A percentile compares a stretch with the other conserved stretches of the same genome.
phyloP scores from a whole-genome alignment of 2,888 invertebrate genomes.

The Ophioninae sp. region DNA sequence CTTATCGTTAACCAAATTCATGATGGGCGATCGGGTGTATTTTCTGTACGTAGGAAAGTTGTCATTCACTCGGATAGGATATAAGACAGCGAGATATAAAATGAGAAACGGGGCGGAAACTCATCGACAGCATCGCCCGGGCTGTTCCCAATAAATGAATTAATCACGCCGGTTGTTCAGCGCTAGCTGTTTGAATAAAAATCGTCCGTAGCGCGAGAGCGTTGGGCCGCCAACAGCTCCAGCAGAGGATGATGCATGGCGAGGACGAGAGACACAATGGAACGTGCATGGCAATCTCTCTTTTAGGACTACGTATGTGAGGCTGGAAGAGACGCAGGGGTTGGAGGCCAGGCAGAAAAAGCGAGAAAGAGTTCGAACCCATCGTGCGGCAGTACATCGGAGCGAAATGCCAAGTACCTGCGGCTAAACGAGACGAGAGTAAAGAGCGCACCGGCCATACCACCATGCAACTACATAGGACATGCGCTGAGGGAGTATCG shows the following conservation, averaged over 20 bases:
- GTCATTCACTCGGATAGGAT: slow-evolving; percentile 4
- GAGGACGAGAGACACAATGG: slow-evolving; percentile 63
- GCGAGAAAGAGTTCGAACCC: slow-evolving; percentile 22
- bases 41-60: neutral
- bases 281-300: slow-evolving; percentile 62
- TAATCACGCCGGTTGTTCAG: slow-evolving; percentile 47
- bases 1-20: neutral
- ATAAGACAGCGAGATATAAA: slow-evolving; percentile 6
- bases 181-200: slow-evolving; percentile 52
- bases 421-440: slow-evolving; percentile 64
- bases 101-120: slow-evolving; percentile 15
- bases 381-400: slow-evolving; percentile 50
- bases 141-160: slow-evolving; percentile 60
- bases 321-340: slow-evolving; percentile 33
- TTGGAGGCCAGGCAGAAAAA: slow-evolving; percentile 14
- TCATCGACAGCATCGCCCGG: slow-evolving; percentile 41
- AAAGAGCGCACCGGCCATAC: slow-evolving; percentile 61
- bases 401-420: slow-evolving; percentile 53
- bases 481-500: slow-evolving; percentile 54
- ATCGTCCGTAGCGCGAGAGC: slow-evolving; percentile 43
- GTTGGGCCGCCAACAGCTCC: slow-evolving; percentile 47
- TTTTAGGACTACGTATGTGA: slow-evolving; percentile 57
- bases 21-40: neutral
- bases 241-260: slow-evolving; percentile 58
- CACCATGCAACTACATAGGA: slow-evolving; percentile 53